Evolutionary conservation across 2,113 vertebrate species (phyloP).

Genomic region (Nibea albiflora): DNA sequence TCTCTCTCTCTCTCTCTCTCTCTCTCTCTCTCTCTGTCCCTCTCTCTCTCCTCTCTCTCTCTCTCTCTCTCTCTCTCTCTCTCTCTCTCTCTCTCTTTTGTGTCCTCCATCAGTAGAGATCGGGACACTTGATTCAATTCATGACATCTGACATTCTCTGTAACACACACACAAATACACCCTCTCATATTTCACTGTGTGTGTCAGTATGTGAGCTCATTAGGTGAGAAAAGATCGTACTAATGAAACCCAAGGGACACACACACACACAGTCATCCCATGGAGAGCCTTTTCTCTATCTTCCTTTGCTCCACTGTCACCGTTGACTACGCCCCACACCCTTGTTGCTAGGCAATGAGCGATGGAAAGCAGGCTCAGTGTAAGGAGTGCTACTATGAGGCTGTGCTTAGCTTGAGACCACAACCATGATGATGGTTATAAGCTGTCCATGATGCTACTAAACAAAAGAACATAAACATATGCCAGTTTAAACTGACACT

Average conservation of each 20-base stretch:
- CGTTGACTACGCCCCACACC: slow-evolving; percentile 49
- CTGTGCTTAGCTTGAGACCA: neutral
- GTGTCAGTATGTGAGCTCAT: slow-evolving; percentile 35
- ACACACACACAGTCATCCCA: neutral
- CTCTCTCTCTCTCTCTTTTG: slow-evolving; percentile 1
- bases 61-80: slow-evolving; percentile 9
- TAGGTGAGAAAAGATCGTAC: slow-evolving; percentile 26
- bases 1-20: neutral
- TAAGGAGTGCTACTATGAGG: neutral
- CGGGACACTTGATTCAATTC: slow-evolving; percentile 12
- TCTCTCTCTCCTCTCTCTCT: too few species aligned
- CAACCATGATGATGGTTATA: neutral
- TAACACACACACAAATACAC: neutral
- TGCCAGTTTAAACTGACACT: neutral
- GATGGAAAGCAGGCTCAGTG: slow-evolving; percentile 43
- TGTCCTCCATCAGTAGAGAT: slow-evolving; percentile 34
- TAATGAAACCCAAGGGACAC: slow-evolving; percentile 69
- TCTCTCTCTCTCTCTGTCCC: neutral
- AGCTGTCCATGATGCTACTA: neutral
- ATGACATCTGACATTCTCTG: slow-evolving; percentile 2
- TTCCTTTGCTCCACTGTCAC: slow-evolving; percentile 13
- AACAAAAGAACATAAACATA: neutral
- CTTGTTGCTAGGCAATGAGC: slow-evolving; percentile 73
- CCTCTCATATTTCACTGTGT: neutral
- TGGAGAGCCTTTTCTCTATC: slow-evolving; percentile 9